These are phyloP conservation scores for Epinephelus fuscoguttatus DNA, from an alignment of 2,113 vertebrate genomes.

Conservation along the genomic window DNA sequence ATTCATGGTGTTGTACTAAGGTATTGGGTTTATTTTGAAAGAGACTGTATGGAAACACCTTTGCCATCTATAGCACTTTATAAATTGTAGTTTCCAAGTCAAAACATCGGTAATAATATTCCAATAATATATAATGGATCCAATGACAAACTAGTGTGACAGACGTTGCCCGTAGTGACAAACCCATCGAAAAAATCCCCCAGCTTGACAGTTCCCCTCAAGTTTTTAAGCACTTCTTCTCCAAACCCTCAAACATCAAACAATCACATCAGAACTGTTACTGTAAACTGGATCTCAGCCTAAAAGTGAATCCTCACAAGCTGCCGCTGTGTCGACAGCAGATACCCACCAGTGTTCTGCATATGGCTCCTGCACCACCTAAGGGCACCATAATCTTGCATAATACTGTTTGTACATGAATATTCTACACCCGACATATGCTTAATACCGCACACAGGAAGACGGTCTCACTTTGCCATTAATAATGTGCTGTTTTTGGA, in stretches of 20 bases:
- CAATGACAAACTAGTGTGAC: neutral
- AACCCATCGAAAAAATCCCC: neutral
- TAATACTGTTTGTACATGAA: slow-evolving; percentile 46
- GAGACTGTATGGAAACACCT: no score
- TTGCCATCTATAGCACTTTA: neutral
- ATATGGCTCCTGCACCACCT: slow-evolving; percentile 32
- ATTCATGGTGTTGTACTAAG: no score
- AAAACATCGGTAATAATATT: neutral
- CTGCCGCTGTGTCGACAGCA: slow-evolving; percentile 20
- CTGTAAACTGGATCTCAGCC: slow-evolving; percentile 23
- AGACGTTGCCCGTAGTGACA: neutral
- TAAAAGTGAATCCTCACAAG: slow-evolving; percentile 25
- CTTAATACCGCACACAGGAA: slow-evolving; percentile 37
- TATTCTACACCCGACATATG: slow-evolving; percentile 64
- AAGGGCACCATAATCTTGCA: slow-evolving; percentile 12
- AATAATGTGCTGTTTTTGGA: slow-evolving; percentile 55
- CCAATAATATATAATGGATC: neutral
- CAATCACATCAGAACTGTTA: neutral
- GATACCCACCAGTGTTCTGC: slow-evolving; percentile 39
- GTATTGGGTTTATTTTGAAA: no score
- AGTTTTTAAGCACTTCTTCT: neutral
- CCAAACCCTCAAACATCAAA: slow-evolving; percentile 19
- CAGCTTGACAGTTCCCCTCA: neutral
- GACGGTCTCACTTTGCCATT: slow-evolving; percentile 10
- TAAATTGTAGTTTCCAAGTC: neutral